A percentile compares a stretch with the other conserved stretches of the same genome.
Evolutionary conservation across 2,888 invertebrate genomes (phyloP).

Genomic region (Lasioglossum pauxillum): DNA sequence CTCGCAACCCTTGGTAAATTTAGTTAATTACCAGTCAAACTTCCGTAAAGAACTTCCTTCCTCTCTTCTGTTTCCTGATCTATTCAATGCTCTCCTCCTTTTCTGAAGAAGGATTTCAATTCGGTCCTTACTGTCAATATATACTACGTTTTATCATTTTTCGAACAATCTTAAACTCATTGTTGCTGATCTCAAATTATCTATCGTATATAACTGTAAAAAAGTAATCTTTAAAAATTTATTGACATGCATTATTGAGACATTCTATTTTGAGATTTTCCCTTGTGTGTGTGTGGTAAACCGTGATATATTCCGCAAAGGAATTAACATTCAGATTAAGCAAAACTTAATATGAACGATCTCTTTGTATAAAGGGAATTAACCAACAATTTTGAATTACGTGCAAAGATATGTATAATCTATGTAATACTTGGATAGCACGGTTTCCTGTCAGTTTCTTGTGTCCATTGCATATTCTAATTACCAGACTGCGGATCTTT

Average conservation of each 20-base stretch:
- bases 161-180: background rate
- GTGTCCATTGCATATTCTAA: no score
- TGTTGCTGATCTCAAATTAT: background rate
- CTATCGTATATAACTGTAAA: background rate
- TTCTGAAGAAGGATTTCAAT: slow-evolving; percentile 1
- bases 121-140: background rate
- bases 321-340: background rate
- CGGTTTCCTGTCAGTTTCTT: background rate
- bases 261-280: background rate
- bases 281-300: no score
- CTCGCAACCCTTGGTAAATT: slow-evolving; percentile 79
- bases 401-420: background rate
- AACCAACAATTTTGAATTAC: background rate
- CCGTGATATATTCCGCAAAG: background rate
- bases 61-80: slow-evolving; percentile 37
- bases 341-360: background rate
- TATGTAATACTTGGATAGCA: background rate
- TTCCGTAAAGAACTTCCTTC: slow-evolving; percentile 74
- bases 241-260: background rate
- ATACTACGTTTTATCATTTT: background rate
- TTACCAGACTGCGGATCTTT: no score
- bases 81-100: background rate
- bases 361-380: background rate
- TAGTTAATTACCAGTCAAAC: slow-evolving; percentile 83
- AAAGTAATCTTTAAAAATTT: background rate